phyloP scores from a whole-genome alignment of 2,113 vertebrate species.

The Cebus imitator region DNA sequence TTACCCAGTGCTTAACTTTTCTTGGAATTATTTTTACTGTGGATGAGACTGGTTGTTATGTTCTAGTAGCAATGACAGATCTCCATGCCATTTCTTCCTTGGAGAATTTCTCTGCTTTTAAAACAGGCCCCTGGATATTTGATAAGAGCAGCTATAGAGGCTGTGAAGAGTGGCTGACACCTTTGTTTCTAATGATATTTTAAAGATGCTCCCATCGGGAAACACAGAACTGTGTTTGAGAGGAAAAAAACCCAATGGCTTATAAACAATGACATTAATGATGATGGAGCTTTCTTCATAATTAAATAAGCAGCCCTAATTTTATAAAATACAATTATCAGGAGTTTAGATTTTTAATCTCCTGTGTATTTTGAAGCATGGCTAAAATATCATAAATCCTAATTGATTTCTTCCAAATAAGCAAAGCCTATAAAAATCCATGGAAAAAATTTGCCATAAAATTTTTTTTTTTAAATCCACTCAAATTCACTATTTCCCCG shows the following conservation, averaged over 20 bases:
- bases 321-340: conserved; percentile 36
- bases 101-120: background rate
- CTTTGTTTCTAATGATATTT: background rate
- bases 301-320: conserved; percentile 20
- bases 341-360: background rate
- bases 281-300: background rate
- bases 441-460: background rate
- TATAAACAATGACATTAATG: background rate
- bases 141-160: no score
- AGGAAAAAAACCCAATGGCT: background rate
- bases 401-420: conserved; percentile 46
- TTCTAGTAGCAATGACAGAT: background rate
- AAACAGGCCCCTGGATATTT: background rate
- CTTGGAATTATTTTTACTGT: background rate
- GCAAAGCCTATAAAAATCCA: background rate
- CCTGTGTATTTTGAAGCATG: conserved; percentile 14
- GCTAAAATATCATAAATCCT: conserved; percentile 4
- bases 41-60: background rate
- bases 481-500: background rate
- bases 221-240: background rate
- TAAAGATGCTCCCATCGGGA: background rate
- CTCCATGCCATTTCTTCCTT: background rate
- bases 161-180: background rate
- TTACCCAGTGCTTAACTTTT: background rate
- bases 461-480: background rate